A percentile compares a stretch with the other conserved stretches of the same genome.
These are phyloP conservation scores for Prosapia bicincta DNA, from an alignment of 2,888 invertebrate genomes.

Conservation along the genomic window DNA sequence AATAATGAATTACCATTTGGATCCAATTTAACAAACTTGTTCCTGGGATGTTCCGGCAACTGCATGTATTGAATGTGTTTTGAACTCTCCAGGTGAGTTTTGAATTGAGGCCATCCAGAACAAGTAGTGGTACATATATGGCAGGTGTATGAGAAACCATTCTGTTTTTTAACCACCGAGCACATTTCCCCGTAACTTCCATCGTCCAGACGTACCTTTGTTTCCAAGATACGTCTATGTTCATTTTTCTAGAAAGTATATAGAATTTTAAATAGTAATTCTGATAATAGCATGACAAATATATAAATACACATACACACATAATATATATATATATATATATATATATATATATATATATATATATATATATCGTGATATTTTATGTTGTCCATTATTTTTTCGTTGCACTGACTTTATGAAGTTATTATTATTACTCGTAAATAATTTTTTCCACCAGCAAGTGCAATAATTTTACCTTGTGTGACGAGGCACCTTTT, in stretches of 20 bases:
- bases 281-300: too few relatives aligned
- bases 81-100: constrained; percentile 40
- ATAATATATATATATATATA: too few relatives aligned
- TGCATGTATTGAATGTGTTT: constrained; percentile 48
- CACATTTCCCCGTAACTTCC: constrained; percentile 42
- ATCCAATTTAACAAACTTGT: constrained; percentile 35
- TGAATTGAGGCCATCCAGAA: constrained; percentile 6
- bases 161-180: constrained; percentile 33
- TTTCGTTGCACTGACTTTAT: too few relatives aligned
- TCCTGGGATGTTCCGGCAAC: constrained; percentile 45
- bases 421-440: too few relatives aligned
- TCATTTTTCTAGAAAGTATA: background rate
- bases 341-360: too few relatives aligned
- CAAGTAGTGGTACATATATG: constrained; percentile 40
- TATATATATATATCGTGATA: too few relatives aligned
- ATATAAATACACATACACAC: too few relatives aligned
- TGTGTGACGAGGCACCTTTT: too few relatives aligned
- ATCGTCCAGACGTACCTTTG: constrained; percentile 39
- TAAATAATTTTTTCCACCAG: too few relatives aligned
- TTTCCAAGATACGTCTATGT: background rate
- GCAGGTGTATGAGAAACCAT: constrained; percentile 37
- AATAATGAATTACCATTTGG: constrained; percentile 25
- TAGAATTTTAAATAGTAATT: too few relatives aligned
- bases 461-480: too few relatives aligned
- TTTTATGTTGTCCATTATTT: too few relatives aligned